phyloP scores from a whole-genome alignment of 30 jellyfish, hydroid and myxozoan species.

The Pelagia noctiluca region DNA sequence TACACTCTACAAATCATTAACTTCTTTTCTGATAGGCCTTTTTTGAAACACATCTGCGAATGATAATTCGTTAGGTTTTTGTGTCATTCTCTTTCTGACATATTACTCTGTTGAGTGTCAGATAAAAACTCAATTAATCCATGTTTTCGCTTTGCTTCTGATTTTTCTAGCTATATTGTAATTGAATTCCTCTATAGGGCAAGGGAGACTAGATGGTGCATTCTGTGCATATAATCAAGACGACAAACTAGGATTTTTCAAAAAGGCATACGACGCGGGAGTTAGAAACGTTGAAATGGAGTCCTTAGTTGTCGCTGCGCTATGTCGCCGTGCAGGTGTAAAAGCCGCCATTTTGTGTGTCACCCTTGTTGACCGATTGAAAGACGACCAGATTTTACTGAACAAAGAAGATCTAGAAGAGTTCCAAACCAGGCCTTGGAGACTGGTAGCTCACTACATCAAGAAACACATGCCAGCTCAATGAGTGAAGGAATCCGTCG shows the following conservation, averaged over 20 bases:
- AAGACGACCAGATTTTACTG: slow-evolving; percentile 63
- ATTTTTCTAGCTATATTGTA: too few relatives aligned
- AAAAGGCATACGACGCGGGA: slow-evolving; percentile 70
- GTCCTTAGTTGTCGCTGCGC: slow-evolving; percentile 87
- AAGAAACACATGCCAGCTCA: slow-evolving; percentile 42
- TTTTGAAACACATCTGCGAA: too few relatives aligned
- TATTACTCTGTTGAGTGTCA: too few relatives aligned
- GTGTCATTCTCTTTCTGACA: too few relatives aligned
- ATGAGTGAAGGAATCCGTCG: too few relatives aligned
- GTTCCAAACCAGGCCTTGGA: slow-evolving; percentile 82
- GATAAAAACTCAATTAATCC: too few relatives aligned
- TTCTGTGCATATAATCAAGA: slow-evolving; percentile 80
- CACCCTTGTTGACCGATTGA: slow-evolving; percentile 76
- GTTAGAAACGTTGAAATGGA: slow-evolving; percentile 95
- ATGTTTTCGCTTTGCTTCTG: too few relatives aligned
- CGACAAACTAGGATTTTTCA: slow-evolving; percentile 67
- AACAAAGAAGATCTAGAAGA: slow-evolving; percentile 68
- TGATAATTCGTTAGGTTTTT: too few relatives aligned
- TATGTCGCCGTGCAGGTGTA: slow-evolving; percentile 94
- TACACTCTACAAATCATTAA: too few relatives aligned
- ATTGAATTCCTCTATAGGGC: slow-evolving; percentile 84
- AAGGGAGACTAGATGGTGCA: slow-evolving; percentile 96
- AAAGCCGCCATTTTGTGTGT: slow-evolving; percentile 90
- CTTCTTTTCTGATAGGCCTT: too few relatives aligned
- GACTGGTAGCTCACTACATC: slow-evolving; percentile 74